A percentile compares a stretch with the other conserved stretches of the same genome.
phyloP scores from a whole-genome alignment of 2,888 invertebrate genomes.

The Hedychridium roseum region DNA sequence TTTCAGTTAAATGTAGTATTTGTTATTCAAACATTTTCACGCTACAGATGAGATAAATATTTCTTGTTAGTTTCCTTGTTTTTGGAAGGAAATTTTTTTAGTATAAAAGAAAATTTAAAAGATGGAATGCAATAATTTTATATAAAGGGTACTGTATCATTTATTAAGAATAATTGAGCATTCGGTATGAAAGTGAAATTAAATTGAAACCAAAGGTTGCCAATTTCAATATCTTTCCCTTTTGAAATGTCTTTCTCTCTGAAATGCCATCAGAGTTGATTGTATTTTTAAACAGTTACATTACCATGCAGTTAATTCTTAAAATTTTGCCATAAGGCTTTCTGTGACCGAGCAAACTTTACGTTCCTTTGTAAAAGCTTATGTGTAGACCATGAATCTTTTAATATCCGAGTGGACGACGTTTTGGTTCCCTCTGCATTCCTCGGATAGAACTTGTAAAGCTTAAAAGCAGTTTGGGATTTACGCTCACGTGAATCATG shows the following conservation, averaged over 20 bases:
- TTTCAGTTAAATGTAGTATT: too few relatives aligned
- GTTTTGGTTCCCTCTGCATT: constrained; percentile 23
- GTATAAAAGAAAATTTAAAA: too few relatives aligned
- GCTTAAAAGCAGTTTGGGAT: constrained; percentile 23
- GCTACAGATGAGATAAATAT: too few relatives aligned
- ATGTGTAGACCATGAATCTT: constrained; percentile 26
- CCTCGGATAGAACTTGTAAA: constrained; percentile 12
- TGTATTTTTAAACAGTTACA: background rate
- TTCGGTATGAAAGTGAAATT: too few relatives aligned
- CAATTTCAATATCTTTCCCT: background rate
- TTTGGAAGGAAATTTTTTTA: too few relatives aligned
- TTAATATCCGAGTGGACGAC: constrained; percentile 31
- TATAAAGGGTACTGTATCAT: too few relatives aligned
- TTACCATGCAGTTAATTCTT: background rate
- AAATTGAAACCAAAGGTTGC: background rate
- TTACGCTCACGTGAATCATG: constrained; percentile 15
- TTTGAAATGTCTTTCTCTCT: background rate
- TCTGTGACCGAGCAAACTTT: background rate
- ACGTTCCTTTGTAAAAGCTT: constrained; percentile 19
- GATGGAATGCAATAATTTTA: too few relatives aligned
- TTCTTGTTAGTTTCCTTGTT: too few relatives aligned
- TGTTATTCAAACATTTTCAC: too few relatives aligned
- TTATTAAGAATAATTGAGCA: too few relatives aligned
- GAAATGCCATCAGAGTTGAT: background rate
- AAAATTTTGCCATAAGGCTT: too few relatives aligned